These are phyloP conservation scores for Megaustenia siamemsis DNA, from an alignment of 2,888 invertebrate species.

Conservation along the genomic window DNA sequence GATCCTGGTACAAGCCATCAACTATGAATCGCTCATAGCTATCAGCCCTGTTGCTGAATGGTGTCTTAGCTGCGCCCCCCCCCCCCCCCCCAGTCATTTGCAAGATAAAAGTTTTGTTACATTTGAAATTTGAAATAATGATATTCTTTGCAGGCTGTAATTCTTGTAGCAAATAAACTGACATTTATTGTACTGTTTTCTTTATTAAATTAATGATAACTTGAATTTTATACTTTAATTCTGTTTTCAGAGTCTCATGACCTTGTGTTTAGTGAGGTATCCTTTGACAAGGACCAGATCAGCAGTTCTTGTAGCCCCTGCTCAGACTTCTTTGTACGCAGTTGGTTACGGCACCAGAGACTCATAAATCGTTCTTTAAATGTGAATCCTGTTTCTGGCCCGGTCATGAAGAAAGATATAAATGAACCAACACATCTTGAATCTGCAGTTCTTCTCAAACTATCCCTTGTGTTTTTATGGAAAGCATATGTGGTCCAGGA, in stretches of 20 bases:
- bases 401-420: neutral
- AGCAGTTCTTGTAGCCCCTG: constrained; percentile 76
- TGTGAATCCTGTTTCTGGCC: neutral
- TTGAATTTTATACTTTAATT: neutral
- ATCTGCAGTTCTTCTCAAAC: constrained; percentile 69
- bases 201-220: too few species aligned
- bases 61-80: too few species aligned
- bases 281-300: constrained; percentile 75
- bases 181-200: too few species aligned
- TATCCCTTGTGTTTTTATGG: constrained; percentile 77
- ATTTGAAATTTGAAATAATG: too few species aligned
- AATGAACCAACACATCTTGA: constrained; percentile 11
- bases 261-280: constrained; percentile 75
- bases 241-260: constrained; percentile 55
- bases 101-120: too few species aligned
- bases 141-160: too few species aligned
- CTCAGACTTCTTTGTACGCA: constrained; percentile 77
- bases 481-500: constrained; percentile 83
- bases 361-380: neutral
- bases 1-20: too few species aligned
- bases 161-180: too few species aligned
- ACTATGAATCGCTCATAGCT: too few species aligned
- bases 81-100: too few species aligned
- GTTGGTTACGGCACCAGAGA: constrained; percentile 55
- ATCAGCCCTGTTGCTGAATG: too few species aligned